Base-by-base conservation (phyloP, 2,888 invertebrate species). In the Tipula confusa region DNA sequence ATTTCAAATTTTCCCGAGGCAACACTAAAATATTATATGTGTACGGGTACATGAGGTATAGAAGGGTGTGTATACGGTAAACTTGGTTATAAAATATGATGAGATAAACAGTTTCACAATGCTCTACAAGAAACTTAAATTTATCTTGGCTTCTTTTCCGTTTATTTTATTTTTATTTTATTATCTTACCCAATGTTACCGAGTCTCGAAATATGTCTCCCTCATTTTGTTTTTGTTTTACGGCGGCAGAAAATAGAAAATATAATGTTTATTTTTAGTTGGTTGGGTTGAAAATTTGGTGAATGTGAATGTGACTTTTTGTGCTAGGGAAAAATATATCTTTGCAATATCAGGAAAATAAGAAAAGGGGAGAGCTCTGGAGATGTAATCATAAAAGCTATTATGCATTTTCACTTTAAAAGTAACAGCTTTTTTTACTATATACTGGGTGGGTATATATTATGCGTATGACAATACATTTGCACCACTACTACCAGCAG, bases 361-460 rank as follows among this genome's bases (percentile, higher is more conserved):
- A 15, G n/a, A 43, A 43, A 6, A 64, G 64, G 64, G 64, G 64
- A 64, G 64, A 64, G 64, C 64, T 24, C 64, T 64, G 64, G 24
- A 64, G 64, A 64, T 64, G 64, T 64, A 64, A 64, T 64, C 64
- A 64, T 64, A 64, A 64, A 64, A 64, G 7, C 64, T 64, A 64
- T 64, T 64, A 64, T 64, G 64, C 64, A 64, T 64, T 64, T 64
- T 64, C 64, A 64, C 64, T 64, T 64, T 64, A 64, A 64, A 64
- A 24, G 64, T 64, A 64, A 64, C 64, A 64, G 64, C 64, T 64
- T 64, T 64, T 64, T 64, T 64, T n/a, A 64, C 64, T 64, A 24
- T 64, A 64, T 64, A n/a, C 43, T n/a, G 43, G 3, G 36, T 9
- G 36, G 1, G 36, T 11, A 9, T 7, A 36, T 36, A 7, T 11